Evolutionary conservation across 2,797 vertebrate species (phyloP).

Genomic region (Pangasius sanitwongsei): DNA sequence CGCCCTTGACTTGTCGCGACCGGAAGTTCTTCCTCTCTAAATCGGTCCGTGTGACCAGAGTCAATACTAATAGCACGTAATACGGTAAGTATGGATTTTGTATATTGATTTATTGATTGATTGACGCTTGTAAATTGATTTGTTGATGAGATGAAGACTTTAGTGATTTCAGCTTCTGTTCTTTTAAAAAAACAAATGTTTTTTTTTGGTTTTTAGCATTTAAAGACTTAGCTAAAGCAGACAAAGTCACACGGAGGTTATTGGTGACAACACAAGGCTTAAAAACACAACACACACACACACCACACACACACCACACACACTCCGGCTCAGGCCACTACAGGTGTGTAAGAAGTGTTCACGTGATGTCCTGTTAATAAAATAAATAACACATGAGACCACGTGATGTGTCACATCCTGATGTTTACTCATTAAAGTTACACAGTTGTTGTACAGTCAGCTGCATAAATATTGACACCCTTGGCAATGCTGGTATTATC

Average conservation of each 20-base stretch:
- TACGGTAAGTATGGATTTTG: slow-evolving; percentile 16
- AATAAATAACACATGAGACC: not conserved
- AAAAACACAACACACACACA: not conserved
- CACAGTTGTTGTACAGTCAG: no score
- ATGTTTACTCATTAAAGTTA: not conserved
- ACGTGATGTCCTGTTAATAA: not conserved
- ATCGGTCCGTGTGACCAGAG: slow-evolving; percentile 62
- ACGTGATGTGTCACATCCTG: not conserved
- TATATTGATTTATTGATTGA: no score
- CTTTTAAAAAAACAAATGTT: not conserved
- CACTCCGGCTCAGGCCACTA: not conserved
- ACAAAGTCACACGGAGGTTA: slow-evolving; percentile 75
- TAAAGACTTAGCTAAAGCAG: slow-evolving; percentile 24
- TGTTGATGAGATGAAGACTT: not conserved
- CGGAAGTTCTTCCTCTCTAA: slow-evolving; percentile 66
- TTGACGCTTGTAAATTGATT: no score
- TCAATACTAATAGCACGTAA: not conserved
- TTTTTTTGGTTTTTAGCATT: not conserved
- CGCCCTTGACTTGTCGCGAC: not conserved
- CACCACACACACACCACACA: not conserved
- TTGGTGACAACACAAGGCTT: slow-evolving; percentile 42
- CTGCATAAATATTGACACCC: not conserved
- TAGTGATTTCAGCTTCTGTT: not conserved
- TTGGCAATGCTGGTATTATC: not conserved
- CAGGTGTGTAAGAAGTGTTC: not conserved